These are phyloP conservation scores for Apomyelois bistriatella DNA, from an alignment of 2,888 invertebrate species.

Conservation along the genomic window DNA sequence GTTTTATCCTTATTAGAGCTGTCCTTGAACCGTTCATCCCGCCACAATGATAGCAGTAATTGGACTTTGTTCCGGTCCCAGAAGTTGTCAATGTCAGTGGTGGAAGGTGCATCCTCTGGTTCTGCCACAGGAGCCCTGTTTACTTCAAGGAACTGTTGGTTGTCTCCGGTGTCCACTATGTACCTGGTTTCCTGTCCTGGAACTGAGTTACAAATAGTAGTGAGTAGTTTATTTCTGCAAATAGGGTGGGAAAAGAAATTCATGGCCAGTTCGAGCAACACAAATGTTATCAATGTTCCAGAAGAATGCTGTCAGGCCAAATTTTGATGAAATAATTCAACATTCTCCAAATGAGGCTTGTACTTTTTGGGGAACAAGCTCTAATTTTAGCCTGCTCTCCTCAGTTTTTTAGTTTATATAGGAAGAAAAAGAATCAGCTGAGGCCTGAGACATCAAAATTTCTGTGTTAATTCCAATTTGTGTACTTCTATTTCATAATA, in stretches of 20 bases:
- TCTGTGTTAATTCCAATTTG: too few species aligned
- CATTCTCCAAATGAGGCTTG: too few species aligned
- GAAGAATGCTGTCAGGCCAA: too few species aligned
- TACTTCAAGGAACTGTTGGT: conserved; percentile 52
- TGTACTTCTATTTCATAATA: conserved; percentile 16
- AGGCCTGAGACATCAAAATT: too few species aligned
- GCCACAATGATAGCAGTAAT: conserved; percentile 52
- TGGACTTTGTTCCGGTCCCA: conserved; percentile 66
- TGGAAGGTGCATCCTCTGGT: conserved; percentile 28
- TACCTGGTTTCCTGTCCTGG: conserved; percentile 55
- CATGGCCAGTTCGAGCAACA: too few species aligned
- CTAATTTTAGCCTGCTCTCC: too few species aligned
- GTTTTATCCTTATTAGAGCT: conserved; percentile 44
- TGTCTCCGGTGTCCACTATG: conserved; percentile 50
- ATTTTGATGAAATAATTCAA: too few species aligned
- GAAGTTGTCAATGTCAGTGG: conserved; percentile 34
- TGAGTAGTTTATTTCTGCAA: not conserved
- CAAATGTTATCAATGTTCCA: too few species aligned
- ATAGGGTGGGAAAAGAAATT: not conserved
- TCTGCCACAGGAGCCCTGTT: conserved; percentile 36
- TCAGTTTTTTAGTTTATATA: too few species aligned
- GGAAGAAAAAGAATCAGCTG: too few species aligned
- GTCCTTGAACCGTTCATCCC: conserved; percentile 45
- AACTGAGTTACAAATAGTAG: conserved; percentile 30
- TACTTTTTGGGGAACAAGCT: too few species aligned